Percentiles rank a stretch among this genome's conserved stretches.
These are phyloP conservation scores for Tyria jacobaeae DNA, from an alignment of 2,888 invertebrate species.

Conservation along the genomic window DNA sequence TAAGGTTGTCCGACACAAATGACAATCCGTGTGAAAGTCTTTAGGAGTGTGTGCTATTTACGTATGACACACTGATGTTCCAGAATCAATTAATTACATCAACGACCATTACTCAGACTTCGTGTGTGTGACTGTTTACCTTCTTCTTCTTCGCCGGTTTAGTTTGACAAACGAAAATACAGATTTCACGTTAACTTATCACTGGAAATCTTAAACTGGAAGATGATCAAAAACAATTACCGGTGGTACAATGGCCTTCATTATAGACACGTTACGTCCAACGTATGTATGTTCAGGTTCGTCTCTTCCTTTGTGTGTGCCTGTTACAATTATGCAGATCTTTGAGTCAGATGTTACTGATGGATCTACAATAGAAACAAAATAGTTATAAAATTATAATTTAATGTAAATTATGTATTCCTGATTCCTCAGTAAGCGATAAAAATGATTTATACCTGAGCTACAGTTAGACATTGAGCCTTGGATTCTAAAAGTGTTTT, in stretches of 20 bases:
- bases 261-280: conserved; percentile 37
- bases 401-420: neutral
- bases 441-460: neutral
- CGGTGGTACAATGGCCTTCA: conserved; percentile 31
- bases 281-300: conserved; percentile 73
- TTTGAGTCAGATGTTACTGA: conserved; percentile 90
- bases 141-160: too few relatives aligned
- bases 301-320: conserved; percentile 92
- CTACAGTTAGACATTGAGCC: too few relatives aligned
- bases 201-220: neutral
- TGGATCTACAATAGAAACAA: conserved; percentile 83
- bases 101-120: too few relatives aligned
- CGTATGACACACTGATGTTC: too few relatives aligned
- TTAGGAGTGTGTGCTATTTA: too few relatives aligned
- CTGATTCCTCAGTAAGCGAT: neutral
- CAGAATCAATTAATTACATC: too few relatives aligned
- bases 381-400: neutral
- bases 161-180: too few relatives aligned
- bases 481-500: too few relatives aligned
- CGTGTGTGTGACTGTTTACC: too few relatives aligned
- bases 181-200: neutral
- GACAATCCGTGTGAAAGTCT: too few relatives aligned
- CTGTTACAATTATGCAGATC: conserved; percentile 93
- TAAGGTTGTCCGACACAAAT: too few relatives aligned
- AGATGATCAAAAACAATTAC: conserved; percentile 16